Base-by-base conservation (phyloP, 2,113 vertebrate genomes). In the Cyphomyrus plagiostoma region DNA sequence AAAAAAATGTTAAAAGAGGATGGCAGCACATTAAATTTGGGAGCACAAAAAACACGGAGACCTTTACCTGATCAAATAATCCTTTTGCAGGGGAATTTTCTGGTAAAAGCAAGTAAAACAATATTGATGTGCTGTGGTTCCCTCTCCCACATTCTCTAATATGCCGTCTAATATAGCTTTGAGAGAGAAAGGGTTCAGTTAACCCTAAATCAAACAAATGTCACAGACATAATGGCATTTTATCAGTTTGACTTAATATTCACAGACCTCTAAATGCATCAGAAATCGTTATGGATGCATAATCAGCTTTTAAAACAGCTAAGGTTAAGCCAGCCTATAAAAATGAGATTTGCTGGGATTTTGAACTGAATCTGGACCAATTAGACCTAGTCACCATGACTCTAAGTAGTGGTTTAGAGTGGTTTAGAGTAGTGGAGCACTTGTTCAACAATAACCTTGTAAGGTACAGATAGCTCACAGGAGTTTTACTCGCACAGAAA, bases 131-230 rank as follows among this genome's bases (percentile, higher is more conserved):
- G 35, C 13, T 42, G 15, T 39, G 6, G 74, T 8, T 80, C 74
- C n/a, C 4, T 80, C 30, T 17, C 15, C 35, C 15, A 80, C 6
- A 42, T 42, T 19, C 74, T 80, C 35, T 80, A 42, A 80, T 17
- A 42, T 7, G 17, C 74, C 2, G 0, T 7, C 74, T 80, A 80
- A 80, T 80, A 19, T 13, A 42, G 74, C 35, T 80, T 42, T 80
- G 74, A 80, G 74, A 4, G 5, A 80, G 74, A 80, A 35, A 80
- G 74, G 74, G 74, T 80, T 80, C 30, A 80, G 74, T 80, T 80
- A 80, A 80, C 35, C 74, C 74, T 80, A 80, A 80, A 80, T 80
- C 74, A 80, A 80, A 80, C 35, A 80, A 80, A 80, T 80, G 30
- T 80, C 74, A 80, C 35, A 80, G 74, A 80, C 74, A 80, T 39